phyloP scores from a whole-genome alignment of 2,888 invertebrate genomes.

The Frankliniella fusca region DNA sequence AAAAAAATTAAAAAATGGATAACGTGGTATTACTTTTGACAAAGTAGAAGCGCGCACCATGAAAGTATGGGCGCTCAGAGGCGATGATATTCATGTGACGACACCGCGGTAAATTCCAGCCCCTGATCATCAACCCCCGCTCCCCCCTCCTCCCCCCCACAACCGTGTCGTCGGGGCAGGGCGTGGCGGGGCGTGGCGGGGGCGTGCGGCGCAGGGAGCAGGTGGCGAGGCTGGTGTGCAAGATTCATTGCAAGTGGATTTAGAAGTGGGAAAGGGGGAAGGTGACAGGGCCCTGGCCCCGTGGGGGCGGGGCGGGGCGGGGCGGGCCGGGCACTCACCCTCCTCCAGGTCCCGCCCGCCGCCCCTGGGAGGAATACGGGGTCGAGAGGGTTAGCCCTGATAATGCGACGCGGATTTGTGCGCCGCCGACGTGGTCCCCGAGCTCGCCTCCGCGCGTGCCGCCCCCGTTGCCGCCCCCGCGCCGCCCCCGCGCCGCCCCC shows the following conservation, averaged over 20 bases:
- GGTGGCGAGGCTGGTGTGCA: constrained; percentile 15
- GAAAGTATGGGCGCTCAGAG: no score
- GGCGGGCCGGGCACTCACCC: not conserved
- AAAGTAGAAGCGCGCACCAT: no score
- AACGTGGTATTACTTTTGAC: no score
- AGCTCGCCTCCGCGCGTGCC: no score
- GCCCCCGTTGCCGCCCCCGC: no score
- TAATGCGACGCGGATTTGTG: not conserved
- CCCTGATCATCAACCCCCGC: not conserved
- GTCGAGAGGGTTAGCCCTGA: not conserved
- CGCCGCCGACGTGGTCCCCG: no score
- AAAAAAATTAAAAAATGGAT: no score
- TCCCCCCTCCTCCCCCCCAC: not conserved
- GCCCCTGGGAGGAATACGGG: no score
- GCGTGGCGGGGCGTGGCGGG: not conserved
- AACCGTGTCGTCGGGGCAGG: not conserved
- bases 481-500: no score
- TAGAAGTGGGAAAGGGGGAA: constrained; percentile 22
- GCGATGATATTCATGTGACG: no score
- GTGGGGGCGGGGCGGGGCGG: not conserved
- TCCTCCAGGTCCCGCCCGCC: no score
- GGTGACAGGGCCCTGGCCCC: not conserved
- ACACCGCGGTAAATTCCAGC: no score
- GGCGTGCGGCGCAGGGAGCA: not conserved
- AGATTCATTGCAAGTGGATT: constrained; percentile 26